phyloP scores from a whole-genome alignment of 2,113 vertebrate species.

The Argyrosomus japonicus region DNA sequence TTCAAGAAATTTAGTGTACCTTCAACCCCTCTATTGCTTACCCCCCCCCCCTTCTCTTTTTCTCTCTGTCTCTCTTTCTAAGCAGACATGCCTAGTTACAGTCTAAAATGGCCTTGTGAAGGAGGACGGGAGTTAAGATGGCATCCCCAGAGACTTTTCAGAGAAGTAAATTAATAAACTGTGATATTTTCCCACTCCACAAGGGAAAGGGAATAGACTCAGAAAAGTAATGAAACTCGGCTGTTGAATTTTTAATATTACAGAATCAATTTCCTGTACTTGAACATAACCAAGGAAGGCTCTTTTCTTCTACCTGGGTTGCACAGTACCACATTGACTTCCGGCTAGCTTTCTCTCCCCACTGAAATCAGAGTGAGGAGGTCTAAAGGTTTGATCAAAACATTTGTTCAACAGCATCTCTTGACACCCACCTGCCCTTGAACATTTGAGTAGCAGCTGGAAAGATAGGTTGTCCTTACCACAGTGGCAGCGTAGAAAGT shows the following conservation, averaged over 20 bases:
- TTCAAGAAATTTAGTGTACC: constrained; percentile 59
- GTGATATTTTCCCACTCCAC: constrained; percentile 78
- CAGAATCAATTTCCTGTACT: constrained; percentile 81
- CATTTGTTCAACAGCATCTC: constrained; percentile 52
- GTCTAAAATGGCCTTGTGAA: constrained; percentile 79
- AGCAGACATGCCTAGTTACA: constrained; percentile 80
- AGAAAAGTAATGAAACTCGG: constrained; percentile 81
- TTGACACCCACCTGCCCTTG: constrained; percentile 6
- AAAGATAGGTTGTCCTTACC: constrained; percentile 24
- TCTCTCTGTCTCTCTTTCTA: constrained; percentile 59
- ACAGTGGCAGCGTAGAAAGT: not conserved
- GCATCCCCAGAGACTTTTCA: constrained; percentile 80
- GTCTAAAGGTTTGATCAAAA: constrained; percentile 53
- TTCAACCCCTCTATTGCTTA: constrained; percentile 40
- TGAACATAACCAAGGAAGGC: constrained; percentile 67
- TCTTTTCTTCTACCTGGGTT: constrained; percentile 56
- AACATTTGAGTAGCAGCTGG: constrained; percentile 36
- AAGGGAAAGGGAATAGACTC: constrained; percentile 72
- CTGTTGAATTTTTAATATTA: constrained; percentile 83
- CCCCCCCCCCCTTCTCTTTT: not conserved
- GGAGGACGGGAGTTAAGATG: constrained; percentile 78
- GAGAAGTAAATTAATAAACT: constrained; percentile 85
- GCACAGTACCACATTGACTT: constrained; percentile 49
- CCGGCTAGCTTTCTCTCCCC: constrained; percentile 9
- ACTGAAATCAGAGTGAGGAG: constrained; percentile 30